Evolutionary conservation across 2,888 invertebrate species (phyloP).

Genomic region (Meteorus colon): DNA sequence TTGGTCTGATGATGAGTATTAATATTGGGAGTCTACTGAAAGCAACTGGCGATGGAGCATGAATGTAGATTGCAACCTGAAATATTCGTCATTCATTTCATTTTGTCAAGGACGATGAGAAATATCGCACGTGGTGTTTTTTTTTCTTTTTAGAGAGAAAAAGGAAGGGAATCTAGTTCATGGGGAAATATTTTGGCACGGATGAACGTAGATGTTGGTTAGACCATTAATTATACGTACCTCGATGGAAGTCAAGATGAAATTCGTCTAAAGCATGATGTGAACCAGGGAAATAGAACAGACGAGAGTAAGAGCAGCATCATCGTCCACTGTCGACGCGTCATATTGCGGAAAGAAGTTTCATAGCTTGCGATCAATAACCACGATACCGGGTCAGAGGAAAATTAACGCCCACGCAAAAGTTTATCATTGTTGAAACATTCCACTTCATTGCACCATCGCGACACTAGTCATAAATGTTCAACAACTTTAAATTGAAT

Average conservation of each 20-base stretch:
- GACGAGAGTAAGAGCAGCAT: background rate
- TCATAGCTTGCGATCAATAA: constrained; percentile 53
- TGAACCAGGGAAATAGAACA: constrained; percentile 1
- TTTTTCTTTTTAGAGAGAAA: background rate
- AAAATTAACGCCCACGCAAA: constrained; percentile 49
- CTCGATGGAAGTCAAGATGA: constrained; percentile 46
- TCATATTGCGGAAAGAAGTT: constrained; percentile 58
- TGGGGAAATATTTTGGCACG: constrained; percentile 46
- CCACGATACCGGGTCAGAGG: constrained; percentile 44
- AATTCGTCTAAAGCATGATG: constrained; percentile 46
- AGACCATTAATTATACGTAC: constrained; percentile 48
- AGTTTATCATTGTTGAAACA: constrained; percentile 47
- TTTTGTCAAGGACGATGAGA: constrained; percentile 38
- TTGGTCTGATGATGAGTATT: background rate
- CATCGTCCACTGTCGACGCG: constrained; percentile 25
- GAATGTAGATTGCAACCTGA: background rate
- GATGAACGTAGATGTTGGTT: constrained; percentile 42
- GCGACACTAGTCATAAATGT: background rate
- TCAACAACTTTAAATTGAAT: background rate
- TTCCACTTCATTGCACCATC: constrained; percentile 17
- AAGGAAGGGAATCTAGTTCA: constrained; percentile 51
- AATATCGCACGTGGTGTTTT: constrained; percentile 20
- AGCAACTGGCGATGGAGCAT: background rate
- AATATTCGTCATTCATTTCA: constrained; percentile 5
- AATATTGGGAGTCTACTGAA: background rate